A percentile compares a stretch with the other conserved stretches of the same genome.
Conservation (phyloP, 2,113 vertebrate genomes). For the Xyrauchen texanus region DNA sequence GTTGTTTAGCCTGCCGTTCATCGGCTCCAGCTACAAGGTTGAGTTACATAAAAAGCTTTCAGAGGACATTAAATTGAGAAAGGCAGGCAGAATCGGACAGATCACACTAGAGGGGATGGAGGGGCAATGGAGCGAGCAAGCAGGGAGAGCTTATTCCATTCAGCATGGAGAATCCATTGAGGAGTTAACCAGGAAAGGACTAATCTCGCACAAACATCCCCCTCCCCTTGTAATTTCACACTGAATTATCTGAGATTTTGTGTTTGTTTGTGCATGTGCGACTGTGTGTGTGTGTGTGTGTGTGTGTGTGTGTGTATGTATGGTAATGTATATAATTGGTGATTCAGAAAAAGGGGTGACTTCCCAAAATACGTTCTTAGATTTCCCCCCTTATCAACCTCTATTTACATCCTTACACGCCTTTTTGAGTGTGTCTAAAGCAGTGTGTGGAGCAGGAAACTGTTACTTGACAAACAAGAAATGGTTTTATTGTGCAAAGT, state of each 20-base stretch:
- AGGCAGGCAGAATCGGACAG: constrained; percentile 12
- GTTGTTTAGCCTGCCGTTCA: constrained; percentile 11
- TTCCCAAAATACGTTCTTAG: constrained; percentile 11
- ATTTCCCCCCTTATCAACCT: background rate
- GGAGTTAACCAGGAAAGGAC: constrained; percentile 27
- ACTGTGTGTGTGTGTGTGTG: background rate
- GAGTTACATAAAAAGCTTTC: constrained; percentile 41
- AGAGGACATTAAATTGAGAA: constrained; percentile 27
- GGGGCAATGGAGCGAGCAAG: background rate
- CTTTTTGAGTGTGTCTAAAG: too few species aligned
- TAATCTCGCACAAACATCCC: background rate
- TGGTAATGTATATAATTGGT: constrained; percentile 26
- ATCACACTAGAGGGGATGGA: background rate
- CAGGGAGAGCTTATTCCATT: constrained; percentile 15
- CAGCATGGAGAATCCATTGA: background rate
- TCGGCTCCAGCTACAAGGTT: constrained; percentile 24
- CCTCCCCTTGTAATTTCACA: constrained; percentile 41
- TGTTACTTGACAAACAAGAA: too few species aligned
- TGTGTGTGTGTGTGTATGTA: background rate
- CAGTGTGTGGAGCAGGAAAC: background rate
- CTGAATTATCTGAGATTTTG: constrained; percentile 18
- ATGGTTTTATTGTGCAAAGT: too few species aligned
- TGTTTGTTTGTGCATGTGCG: background rate
- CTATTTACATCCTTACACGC: background rate
- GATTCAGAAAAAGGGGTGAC: constrained; percentile 12